Base-by-base conservation (phyloP, 2,888 invertebrate species). In the Eulithis prunata region DNA sequence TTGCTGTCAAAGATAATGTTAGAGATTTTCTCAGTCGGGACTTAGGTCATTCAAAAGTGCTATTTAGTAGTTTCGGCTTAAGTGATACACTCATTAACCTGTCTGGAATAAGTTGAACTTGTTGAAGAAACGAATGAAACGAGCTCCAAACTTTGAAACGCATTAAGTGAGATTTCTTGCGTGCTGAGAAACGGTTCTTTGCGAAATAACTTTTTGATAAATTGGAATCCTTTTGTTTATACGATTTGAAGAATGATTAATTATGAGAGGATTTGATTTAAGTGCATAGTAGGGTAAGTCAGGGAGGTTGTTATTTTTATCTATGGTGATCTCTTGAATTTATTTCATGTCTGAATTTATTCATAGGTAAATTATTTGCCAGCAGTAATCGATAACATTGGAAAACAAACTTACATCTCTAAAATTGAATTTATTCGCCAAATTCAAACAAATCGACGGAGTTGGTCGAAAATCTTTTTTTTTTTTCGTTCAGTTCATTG, bases 61-160 rank as follows among this genome's bases (percentile, higher is more conserved):
- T 62, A 46, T 54, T 53, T 68, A 52, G 43, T 28, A 64, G 61
- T 58, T 69, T 55, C 38, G 47, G 62, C 56, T 60, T 70, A 68
- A 72, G 68, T 69, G 66, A 67, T 67, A 70, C 65, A 66, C 71
- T 73, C 73, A 66, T 73, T 73, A 73, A 72, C 73, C 72, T 71
- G 71, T 71, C 73, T 73, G 68, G 69, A 52, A 58, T 66, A 64
- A 57, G 66, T 69, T 73, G 65, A 73, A 70, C 55, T 70, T 64
- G 62, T 59, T 61, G 49, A 62, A 60, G 60, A 64, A 64, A 63
- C 10, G 47, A 41, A n/a, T 32, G 21, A 41, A 54, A 54, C 47
- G 54, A 54, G 47, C 38, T 51, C 14, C 49, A 68, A 68, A 61
- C 57, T 68, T 58, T 38, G 61, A 47, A 63, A 57, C 54, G 67